Evolutionary conservation across 1,140 invertebrate genomes (phyloP).

Genomic region (Drosophila sulfurigaster): DNA sequence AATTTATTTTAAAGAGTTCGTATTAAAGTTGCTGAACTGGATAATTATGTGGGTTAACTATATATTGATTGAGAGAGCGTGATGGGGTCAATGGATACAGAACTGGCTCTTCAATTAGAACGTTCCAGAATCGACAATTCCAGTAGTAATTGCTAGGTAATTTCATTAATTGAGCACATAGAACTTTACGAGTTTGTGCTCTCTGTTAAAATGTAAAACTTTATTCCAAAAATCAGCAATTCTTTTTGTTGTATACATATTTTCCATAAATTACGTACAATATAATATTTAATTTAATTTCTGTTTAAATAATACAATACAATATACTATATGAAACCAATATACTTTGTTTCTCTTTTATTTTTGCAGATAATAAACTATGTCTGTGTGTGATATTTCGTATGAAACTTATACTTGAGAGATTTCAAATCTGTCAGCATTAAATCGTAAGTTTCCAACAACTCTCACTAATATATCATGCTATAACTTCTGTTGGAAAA

Average conservation of each 20-base stretch:
- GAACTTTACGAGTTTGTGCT: not conserved
- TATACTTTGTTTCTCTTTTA: slow-evolving; percentile 22
- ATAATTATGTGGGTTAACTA: not conserved
- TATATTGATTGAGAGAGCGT: not conserved
- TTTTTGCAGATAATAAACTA: slow-evolving; percentile 16
- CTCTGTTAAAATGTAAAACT: slow-evolving; percentile 65
- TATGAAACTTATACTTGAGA: slow-evolving; percentile 39
- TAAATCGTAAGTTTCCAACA: slow-evolving; percentile 45
- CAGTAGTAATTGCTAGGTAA: not conserved
- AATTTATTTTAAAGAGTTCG: not conserved
- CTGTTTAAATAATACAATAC: slow-evolving; percentile 34
- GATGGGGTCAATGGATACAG: not conserved
- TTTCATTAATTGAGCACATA: not conserved
- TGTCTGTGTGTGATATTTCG: not conserved
- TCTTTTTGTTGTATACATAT: slow-evolving; percentile 54
- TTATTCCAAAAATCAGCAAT: slow-evolving; percentile 71
- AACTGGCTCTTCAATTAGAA: not conserved
- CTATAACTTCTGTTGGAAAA: slow-evolving; percentile 31
- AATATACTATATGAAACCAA: slow-evolving; percentile 58
- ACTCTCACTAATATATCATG: slow-evolving; percentile 14
- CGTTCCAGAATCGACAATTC: not conserved
- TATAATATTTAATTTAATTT: slow-evolving; percentile 40
- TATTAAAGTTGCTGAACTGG: not conserved
- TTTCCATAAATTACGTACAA: slow-evolving; percentile 35
- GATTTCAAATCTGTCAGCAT: slow-evolving; percentile 65